Evolutionary conservation across 2,797 vertebrate genomes (phyloP).

Genomic region (Carapus acus): DNA sequence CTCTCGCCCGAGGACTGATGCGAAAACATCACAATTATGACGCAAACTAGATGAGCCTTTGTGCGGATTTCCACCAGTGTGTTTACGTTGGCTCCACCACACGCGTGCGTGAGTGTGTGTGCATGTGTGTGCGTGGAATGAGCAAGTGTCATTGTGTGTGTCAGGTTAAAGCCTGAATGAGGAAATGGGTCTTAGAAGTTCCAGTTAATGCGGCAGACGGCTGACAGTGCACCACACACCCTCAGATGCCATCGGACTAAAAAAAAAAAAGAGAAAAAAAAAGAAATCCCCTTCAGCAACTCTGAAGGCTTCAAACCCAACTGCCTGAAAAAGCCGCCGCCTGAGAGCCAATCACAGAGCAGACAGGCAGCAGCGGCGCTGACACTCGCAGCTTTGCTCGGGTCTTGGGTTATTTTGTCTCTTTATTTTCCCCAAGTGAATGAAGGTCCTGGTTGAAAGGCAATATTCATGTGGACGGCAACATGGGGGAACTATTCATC

Average conservation of each 20-base stretch:
- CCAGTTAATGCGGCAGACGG: too few species aligned
- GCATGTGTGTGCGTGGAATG: too few species aligned
- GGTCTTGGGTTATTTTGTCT: conserved; percentile 31
- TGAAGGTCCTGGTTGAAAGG: conserved; percentile 5
- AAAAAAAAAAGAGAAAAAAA: too few species aligned
- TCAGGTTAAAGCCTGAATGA: conserved; percentile 16
- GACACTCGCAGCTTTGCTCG: conserved; percentile 47
- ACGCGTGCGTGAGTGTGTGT: too few species aligned
- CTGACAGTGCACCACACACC: conserved; percentile 44
- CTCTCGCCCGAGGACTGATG: background rate
- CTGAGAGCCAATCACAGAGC: conserved; percentile 49
- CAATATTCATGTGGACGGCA: conserved; percentile 1
- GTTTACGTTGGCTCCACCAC: conserved; percentile 27
- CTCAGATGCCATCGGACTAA: conserved; percentile 46
- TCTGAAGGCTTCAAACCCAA: conserved; percentile 35
- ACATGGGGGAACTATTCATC: background rate
- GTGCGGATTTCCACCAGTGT: conserved; percentile 26
- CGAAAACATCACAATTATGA: background rate
- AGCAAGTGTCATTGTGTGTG: conserved; percentile 7
- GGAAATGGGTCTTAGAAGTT: conserved; percentile 35
- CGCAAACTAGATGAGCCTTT: conserved; percentile 17
- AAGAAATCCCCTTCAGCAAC: conserved; percentile 53
- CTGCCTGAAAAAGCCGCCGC: conserved; percentile 46
- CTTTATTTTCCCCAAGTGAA: too few species aligned
- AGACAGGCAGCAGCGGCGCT: conserved; percentile 41